Percentiles rank a stretch among this genome's conserved stretches.
phyloP scores from a whole-genome alignment of 2,797 vertebrate genomes.

The Trematomus bernacchii region DNA sequence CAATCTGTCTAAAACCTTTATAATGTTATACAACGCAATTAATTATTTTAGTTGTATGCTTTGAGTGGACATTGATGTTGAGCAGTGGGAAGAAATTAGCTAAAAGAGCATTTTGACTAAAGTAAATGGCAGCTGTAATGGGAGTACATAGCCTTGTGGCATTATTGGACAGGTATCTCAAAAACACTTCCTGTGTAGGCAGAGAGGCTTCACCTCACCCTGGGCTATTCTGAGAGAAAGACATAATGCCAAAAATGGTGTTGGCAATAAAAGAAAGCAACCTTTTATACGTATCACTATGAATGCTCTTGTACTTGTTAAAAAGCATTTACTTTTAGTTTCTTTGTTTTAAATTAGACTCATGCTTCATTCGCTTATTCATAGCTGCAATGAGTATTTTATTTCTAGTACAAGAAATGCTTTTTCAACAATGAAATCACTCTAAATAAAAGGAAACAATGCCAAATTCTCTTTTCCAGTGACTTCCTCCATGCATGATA shows the following conservation, averaged over 20 bases:
- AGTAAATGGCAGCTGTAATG: conserved; percentile 70
- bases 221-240: conserved; percentile 27
- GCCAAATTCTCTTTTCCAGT: conserved; percentile 48
- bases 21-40: not conserved
- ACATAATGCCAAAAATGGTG: conserved; percentile 21
- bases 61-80: conserved; percentile 32
- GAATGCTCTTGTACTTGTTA: conserved; percentile 8
- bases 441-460: conserved; percentile 42
- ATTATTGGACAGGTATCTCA: conserved; percentile 63
- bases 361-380: conserved; percentile 4
- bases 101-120: conserved; percentile 63
- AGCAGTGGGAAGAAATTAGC: conserved; percentile 54
- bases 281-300: not conserved
- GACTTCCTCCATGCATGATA: conserved; percentile 57
- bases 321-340: not conserved
- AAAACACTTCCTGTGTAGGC: conserved; percentile 69
- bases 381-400: not conserved
- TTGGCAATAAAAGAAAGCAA: conserved; percentile 8
- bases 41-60: conserved; percentile 25
- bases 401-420: conserved; percentile 6
- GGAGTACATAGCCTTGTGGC: conserved; percentile 64
- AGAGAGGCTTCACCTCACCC: conserved; percentile 11
- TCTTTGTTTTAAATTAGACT: conserved; percentile 8
- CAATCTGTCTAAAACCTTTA: conserved; percentile 1
- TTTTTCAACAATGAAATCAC: conserved; percentile 39